Percentiles rank a stretch among this genome's conserved stretches.
Evolutionary conservation across 1,140 invertebrate species (phyloP).

Genomic region (Anastatus disparis): DNA sequence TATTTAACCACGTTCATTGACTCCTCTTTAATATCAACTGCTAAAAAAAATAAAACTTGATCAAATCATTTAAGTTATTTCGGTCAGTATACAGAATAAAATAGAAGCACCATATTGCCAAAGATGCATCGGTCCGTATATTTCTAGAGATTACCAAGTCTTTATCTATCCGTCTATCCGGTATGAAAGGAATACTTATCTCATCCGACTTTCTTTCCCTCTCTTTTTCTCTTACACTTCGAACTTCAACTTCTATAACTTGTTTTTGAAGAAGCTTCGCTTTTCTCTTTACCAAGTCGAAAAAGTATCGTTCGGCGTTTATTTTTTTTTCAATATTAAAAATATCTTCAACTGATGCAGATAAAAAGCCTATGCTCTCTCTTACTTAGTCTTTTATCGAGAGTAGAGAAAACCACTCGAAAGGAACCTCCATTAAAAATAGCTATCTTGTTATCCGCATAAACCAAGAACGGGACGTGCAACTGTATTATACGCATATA

Average conservation of each 20-base stretch:
- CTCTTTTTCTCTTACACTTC: not conserved
- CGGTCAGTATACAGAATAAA: too few species aligned
- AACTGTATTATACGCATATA: conserved; percentile 11
- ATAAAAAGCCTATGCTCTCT: conserved; percentile 43
- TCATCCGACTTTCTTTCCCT: not conserved
- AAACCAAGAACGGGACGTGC: conserved; percentile 1
- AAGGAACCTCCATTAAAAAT: conserved; percentile 61
- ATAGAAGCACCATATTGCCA: too few species aligned
- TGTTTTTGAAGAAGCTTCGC: conserved; percentile 5
- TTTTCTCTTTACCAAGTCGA: too few species aligned
- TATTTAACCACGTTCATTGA: too few species aligned
- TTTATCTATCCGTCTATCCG: conserved; percentile 28
- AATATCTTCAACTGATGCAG: conserved; percentile 52
- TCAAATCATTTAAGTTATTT: too few species aligned
- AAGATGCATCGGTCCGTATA: not conserved
- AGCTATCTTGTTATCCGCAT: conserved; percentile 58
- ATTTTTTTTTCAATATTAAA: conserved; percentile 62
- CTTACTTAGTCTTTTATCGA: conserved; percentile 46
- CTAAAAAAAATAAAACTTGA: too few species aligned
- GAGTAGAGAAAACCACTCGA: too few species aligned
- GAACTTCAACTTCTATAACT: not conserved
- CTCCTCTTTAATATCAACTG: too few species aligned
- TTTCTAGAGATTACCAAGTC: conserved; percentile 24
- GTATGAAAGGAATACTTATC: conserved; percentile 36
- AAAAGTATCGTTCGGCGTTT: conserved; percentile 2